A percentile compares a stretch with the other conserved stretches of the same genome.
These are phyloP conservation scores for Diprion similis DNA, from an alignment of 1,140 invertebrate species.

Conservation along the genomic window DNA sequence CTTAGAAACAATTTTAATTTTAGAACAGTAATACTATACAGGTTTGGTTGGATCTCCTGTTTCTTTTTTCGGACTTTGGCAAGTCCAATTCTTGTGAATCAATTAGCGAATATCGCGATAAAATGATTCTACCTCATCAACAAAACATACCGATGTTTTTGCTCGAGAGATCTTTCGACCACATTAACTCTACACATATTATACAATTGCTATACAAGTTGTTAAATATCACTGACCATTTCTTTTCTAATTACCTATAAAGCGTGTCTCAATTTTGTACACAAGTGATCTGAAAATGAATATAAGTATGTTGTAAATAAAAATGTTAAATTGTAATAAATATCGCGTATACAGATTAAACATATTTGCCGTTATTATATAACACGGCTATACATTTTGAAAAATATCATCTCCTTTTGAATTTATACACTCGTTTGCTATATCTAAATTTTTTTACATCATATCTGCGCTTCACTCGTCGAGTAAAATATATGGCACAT, in stretches of 20 bases:
- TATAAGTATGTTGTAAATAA: constrained; percentile 4
- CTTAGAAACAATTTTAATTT: constrained; percentile 7
- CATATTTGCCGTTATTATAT: too few species aligned
- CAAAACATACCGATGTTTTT: not conserved
- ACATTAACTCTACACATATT: not conserved
- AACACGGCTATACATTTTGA: too few species aligned
- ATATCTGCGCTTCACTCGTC: too few species aligned
- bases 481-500: too few species aligned
- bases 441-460: too few species aligned
- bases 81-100: too few species aligned
- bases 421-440: too few species aligned
- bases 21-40: not conserved
- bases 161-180: not conserved
- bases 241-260: not conserved
- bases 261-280: not conserved
- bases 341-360: not conserved
- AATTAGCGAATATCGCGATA: too few species aligned
- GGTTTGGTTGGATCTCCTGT: too few species aligned
- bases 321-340: constrained; percentile 1
- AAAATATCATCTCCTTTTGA: too few species aligned
- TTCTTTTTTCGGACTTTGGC: too few species aligned
- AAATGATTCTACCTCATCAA: not conserved
- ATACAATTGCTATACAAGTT: not conserved
- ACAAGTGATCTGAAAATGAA: not conserved
- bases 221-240: not conserved